A percentile compares a stretch with the other conserved stretches of the same genome.
Evolutionary conservation across 2,888 invertebrate species (phyloP).

Genomic region (Thecocarcelia acutangulata): DNA sequence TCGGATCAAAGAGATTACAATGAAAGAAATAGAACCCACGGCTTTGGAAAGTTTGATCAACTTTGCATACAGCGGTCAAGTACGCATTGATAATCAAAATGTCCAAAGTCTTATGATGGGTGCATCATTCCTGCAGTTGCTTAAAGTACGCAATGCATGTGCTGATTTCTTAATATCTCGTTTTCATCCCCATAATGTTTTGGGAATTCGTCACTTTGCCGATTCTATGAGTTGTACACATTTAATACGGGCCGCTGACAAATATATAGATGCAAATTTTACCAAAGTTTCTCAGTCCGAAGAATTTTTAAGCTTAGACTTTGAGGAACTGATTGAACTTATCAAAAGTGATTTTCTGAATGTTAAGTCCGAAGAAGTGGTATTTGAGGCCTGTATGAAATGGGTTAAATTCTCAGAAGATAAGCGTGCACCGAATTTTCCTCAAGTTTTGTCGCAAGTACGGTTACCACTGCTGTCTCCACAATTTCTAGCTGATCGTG

Average conservation of each 20-base stretch:
- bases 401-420: slow-evolving; percentile 88
- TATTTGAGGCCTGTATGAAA: slow-evolving; percentile 91
- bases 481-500: slow-evolving; percentile 90
- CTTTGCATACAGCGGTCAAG: slow-evolving; percentile 91
- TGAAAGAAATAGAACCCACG: slow-evolving; percentile 91
- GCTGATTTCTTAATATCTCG: slow-evolving; percentile 89
- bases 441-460: slow-evolving; percentile 88
- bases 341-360: slow-evolving; percentile 89
- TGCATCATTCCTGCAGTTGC: slow-evolving; percentile 90
- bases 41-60: slow-evolving; percentile 91
- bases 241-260: slow-evolving; percentile 88
- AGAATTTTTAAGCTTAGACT: slow-evolving; percentile 86
- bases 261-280: slow-evolving; percentile 88
- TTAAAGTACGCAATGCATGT: slow-evolving; percentile 91
- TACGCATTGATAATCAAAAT: slow-evolving; percentile 89
- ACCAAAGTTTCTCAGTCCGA: slow-evolving; percentile 88
- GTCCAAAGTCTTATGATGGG: slow-evolving; percentile 93
- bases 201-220: slow-evolving; percentile 90
- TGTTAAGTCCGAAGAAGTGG: slow-evolving; percentile 89
- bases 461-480: slow-evolving; percentile 91
- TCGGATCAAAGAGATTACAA: slow-evolving; percentile 89
- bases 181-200: slow-evolving; percentile 89
- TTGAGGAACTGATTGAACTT: slow-evolving; percentile 86
- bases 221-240: slow-evolving; percentile 88
- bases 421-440: slow-evolving; percentile 84